Conservation (phyloP, 2,113 vertebrate species). For the Regulus satrapa region DNA sequence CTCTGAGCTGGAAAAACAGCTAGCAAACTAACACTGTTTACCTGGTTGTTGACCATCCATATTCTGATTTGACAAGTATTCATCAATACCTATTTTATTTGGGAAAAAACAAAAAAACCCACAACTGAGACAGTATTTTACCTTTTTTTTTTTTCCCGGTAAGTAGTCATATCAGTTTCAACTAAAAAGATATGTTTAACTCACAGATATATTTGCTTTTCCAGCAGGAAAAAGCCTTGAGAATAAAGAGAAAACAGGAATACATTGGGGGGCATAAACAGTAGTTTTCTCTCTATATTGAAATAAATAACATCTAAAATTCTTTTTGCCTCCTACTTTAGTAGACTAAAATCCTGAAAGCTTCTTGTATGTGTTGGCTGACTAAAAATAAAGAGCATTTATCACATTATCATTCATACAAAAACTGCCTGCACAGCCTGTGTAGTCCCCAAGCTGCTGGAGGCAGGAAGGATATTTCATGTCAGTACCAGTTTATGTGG, state of each 20-base stretch:
- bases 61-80: background rate
- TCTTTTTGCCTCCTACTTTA: background rate
- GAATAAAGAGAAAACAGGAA: slow-evolving; percentile 1
- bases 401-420: slow-evolving; percentile 50
- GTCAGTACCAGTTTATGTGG: background rate
- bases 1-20: background rate
- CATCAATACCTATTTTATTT: background rate
- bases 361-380: background rate
- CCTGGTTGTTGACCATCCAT: background rate
- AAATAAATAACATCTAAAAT: slow-evolving; percentile 29
- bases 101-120: background rate
- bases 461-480: background rate
- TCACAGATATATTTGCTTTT: slow-evolving; percentile 11
- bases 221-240: background rate
- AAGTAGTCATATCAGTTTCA: background rate
- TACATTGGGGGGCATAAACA: slow-evolving; percentile 23
- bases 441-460: background rate
- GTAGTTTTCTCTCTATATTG: background rate
- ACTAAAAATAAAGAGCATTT: slow-evolving; percentile 57
- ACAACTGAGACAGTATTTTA: background rate
- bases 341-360: slow-evolving; percentile 41
- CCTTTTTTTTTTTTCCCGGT: background rate
- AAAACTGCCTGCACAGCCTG: slow-evolving; percentile 11
- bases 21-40: background rate
- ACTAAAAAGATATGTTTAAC: background rate